These are phyloP conservation scores for Acropora yongei DNA, from an alignment of 64 coral and sea anemone genomes.

Conservation along the genomic window DNA sequence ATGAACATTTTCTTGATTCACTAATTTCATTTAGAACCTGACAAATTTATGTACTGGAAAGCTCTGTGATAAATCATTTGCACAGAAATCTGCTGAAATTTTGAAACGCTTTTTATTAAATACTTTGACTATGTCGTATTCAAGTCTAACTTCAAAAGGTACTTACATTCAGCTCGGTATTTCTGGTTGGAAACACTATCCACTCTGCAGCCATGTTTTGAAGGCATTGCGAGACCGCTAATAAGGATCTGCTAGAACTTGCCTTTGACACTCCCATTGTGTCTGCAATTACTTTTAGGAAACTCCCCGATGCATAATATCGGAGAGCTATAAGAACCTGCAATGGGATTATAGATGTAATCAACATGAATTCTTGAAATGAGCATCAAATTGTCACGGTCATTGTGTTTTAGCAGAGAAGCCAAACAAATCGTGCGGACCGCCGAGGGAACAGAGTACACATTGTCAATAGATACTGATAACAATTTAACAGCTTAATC, in stretches of 20 bases:
- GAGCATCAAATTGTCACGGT: background rate
- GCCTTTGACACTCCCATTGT: conserved; percentile 39
- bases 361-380: background rate
- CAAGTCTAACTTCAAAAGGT: conserved; percentile 6
- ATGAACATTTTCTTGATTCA: background rate
- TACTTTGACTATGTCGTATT: conserved; percentile 14
- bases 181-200: conserved; percentile 13
- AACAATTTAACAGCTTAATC: no score
- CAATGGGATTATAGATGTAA: conserved; percentile 19
- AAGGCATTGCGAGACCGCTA: conserved; percentile 1
- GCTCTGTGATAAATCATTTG: background rate
- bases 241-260: background rate
- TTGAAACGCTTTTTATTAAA: background rate
- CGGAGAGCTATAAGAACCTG: conserved; percentile 16
- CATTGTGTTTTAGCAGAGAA: background rate
- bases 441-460: no score
- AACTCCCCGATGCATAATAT: conserved; percentile 25
- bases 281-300: conserved; percentile 22
- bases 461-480: background rate
- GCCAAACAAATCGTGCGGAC: no score
- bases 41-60: background rate
- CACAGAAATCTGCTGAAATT: background rate
- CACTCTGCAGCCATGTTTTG: background rate
- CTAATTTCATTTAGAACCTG: background rate
- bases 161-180: conserved; percentile 38